Evolutionary conservation across 2,113 vertebrate genomes (phyloP), one percentile per base, ranked within the genome.

Genomic region (Mesocricetus auratus): DNA sequence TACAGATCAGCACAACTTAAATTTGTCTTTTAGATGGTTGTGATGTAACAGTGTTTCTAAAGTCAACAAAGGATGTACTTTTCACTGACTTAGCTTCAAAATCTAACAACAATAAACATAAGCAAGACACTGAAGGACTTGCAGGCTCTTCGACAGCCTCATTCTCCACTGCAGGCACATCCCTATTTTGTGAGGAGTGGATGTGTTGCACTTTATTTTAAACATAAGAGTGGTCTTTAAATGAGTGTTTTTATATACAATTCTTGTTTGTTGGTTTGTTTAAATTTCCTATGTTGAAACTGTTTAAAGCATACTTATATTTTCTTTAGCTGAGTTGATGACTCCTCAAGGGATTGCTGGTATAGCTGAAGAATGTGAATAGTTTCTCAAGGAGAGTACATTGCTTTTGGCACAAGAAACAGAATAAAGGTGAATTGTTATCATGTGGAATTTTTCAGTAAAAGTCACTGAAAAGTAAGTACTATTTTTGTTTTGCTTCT

Each of bases 401-500:
- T 94, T 96, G 94, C 97, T 96, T 97, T 97, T 96, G 96, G 97
- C 94, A 97, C 95, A 95, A 97, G 97, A 77, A 97, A 93, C 97
- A 97, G 90, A 97, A 94, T 97, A 97, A 96, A 97, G 92, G 95
- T 97, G 95, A 97, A 97, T 96, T 97, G 68, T 91, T 98, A 91
- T 89, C 94, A 81, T 68, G 39, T 97, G 96, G 53, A 64, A 86
- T 83, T 95, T 97, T 96, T 96, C 95, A 95, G 78, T 97, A 98
- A 98, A 97, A 97, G 89, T 97, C 92, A 95, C 96, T 96, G 92
- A 92, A 95, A 97, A 97, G 96, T 98, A 97, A 98, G 94, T 97
- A 69, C 75, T 86, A 60, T 85, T 92, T 97, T 94, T 92, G 62
- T 97, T 96, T 92, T 95, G 60, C 74, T 15, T 97, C 17, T 96